phyloP scores from a whole-genome alignment of 1,140 invertebrate genomes.

The Drosophila simulans region DNA sequence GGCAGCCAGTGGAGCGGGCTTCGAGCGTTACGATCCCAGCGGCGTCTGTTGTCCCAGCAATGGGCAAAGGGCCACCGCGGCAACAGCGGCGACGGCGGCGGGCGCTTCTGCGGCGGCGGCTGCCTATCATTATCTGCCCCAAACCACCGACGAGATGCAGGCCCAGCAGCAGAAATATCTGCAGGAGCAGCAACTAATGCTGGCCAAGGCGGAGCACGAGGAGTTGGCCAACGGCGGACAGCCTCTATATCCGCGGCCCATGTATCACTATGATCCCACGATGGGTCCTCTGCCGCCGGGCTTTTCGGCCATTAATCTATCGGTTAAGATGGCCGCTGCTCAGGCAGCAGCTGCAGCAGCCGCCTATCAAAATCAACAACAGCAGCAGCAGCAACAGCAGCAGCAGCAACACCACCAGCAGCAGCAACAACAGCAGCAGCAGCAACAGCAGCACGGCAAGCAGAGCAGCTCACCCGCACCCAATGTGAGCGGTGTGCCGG shows the following conservation, averaged over 20 bases:
- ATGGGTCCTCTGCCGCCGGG: slow-evolving; percentile 88
- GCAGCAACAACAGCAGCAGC: slow-evolving; percentile 76
- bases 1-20: slow-evolving; percentile 87
- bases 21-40: slow-evolving; percentile 90
- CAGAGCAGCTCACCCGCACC: slow-evolving; percentile 78
- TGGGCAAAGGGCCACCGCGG: slow-evolving; percentile 53
- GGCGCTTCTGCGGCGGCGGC: slow-evolving; percentile 78
- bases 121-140: slow-evolving; percentile 86
- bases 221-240: slow-evolving; percentile 85
- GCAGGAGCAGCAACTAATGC: slow-evolving; percentile 88
- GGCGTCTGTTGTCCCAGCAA: slow-evolving; percentile 74
- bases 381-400: slow-evolving; percentile 70
- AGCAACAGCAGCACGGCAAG: slow-evolving; percentile 72
- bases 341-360: slow-evolving; percentile 87
- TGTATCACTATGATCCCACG: slow-evolving; percentile 91
- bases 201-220: slow-evolving; percentile 88
- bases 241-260: slow-evolving; percentile 91
- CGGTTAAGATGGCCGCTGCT: slow-evolving; percentile 93
- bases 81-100: slow-evolving; percentile 73
- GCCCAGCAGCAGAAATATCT: slow-evolving; percentile 87
- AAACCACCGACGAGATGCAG: slow-evolving; percentile 77
- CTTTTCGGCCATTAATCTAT: slow-evolving; percentile 93
- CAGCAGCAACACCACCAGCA: slow-evolving; percentile 73
- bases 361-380: slow-evolving; percentile 79
- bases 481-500: slow-evolving; percentile 86